Evolutionary conservation across 35 echinoderm and acorn worm genomes (phyloP).

Genomic region (Apostichopus parvimensis): DNA sequence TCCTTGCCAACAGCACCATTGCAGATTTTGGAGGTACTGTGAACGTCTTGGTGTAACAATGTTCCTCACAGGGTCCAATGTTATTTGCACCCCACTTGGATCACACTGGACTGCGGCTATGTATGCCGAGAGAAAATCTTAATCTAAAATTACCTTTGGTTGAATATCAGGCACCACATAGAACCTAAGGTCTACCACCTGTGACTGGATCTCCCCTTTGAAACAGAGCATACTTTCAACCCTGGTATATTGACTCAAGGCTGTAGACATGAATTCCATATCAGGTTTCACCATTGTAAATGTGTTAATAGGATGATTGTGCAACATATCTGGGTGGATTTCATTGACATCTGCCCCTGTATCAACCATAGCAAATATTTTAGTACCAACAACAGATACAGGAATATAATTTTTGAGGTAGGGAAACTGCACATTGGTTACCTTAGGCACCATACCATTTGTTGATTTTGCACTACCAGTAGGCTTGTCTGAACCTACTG

Average conservation of each 20-base stretch:
- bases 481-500: no score
- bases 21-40: slow-evolving; percentile 19
- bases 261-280: background rate
- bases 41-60: background rate
- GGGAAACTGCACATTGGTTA: slow-evolving; percentile 13
- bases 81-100: background rate
- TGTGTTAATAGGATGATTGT: background rate
- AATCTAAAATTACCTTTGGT: slow-evolving; percentile 1
- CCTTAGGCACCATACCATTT: background rate
- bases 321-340: slow-evolving; percentile 6
- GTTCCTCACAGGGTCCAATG: background rate
- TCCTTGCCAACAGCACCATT: slow-evolving; percentile 15
- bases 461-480: no score
- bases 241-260: background rate
- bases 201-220: background rate
- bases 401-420: background rate
- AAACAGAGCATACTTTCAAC: background rate
- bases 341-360: background rate
- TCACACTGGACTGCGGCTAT: background rate
- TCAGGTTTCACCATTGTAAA: background rate
- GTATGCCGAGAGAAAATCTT: background rate
- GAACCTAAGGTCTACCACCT: background rate
- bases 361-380: background rate
- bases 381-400: slow-evolving; percentile 3
- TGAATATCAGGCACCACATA: slow-evolving; percentile 28